Conservation (phyloP, 2,888 invertebrate species). For the Lydus trimaculatus region DNA sequence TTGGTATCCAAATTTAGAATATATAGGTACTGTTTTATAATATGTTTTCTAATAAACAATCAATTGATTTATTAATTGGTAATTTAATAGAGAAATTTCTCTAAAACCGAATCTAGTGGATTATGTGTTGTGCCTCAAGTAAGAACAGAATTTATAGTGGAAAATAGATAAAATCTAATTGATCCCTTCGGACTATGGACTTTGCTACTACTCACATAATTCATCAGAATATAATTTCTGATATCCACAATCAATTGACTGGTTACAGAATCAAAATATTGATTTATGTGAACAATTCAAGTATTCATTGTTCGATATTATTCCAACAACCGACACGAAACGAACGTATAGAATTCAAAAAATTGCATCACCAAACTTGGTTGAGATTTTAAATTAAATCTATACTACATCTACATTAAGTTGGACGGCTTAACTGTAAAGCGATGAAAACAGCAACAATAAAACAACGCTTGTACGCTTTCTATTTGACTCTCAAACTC, state of each 20-base stretch:
- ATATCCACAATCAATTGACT: constrained; percentile 1
- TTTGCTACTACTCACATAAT: neutral
- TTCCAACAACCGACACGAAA: neutral
- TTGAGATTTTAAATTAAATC: too few species aligned
- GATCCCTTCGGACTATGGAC: neutral
- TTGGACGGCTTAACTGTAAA: too few species aligned
- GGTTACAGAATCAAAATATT: neutral
- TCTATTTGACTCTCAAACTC: too few species aligned
- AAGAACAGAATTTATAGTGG: neutral
- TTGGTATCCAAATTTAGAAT: too few species aligned
- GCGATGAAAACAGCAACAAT: too few species aligned
- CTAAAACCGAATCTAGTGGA: neutral
- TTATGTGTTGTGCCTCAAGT: neutral
- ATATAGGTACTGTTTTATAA: too few species aligned
- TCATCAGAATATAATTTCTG: neutral
- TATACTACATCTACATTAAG: too few species aligned
- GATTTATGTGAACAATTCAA: neutral
- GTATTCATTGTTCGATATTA: too few species aligned
- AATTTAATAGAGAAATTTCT: neutral
- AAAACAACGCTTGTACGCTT: too few species aligned
- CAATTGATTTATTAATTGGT: neutral
- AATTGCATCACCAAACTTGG: too few species aligned
- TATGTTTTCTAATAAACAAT: neutral
- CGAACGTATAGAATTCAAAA: too few species aligned
- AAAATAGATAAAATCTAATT: constrained; percentile 5